Base-by-base conservation (phyloP, 2,888 invertebrate species). In the Axea sp. region DNA sequence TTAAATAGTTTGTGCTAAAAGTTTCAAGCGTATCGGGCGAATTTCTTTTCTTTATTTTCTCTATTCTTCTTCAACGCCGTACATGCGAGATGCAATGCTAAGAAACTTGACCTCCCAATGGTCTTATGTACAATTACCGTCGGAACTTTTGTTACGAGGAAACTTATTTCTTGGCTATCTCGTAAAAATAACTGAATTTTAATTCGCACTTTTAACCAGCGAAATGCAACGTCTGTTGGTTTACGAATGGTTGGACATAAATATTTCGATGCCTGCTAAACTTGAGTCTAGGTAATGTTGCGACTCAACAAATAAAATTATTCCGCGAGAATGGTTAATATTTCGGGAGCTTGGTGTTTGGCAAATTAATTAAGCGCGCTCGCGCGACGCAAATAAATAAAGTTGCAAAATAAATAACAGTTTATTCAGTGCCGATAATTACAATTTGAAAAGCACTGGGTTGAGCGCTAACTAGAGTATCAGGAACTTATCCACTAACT, bases 401-500 rank as follows among this genome's bases (percentile, higher is more conserved):
- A 65, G 35, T 55, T 37, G 43, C 26, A 14, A 28, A 45, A 65
- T 65, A 65, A 65, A 65, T 55, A 45, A 11, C 15, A 45, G 43
- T 45, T 65, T 53, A 65, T 65, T 45, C 26, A 14, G 37, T 11
- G 37, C 37, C 43, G 45, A 57, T 67, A 67, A 39, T 47, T 37
- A 39, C 30, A 30, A 65, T 65, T 65, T 53, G 45, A 51, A 51
- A 51, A 35, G 35, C 30, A 28, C 0, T 19, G 30, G 24, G n/a
- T n/a, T n/a, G 26, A 9, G 49, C 28, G 19, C 35, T 51, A 64
- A 64, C 43, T 33, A 26, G 22, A 51, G 51, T 53, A 64, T 51
- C 43, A 41, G 19, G 43, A 64, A 64, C 33, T 7, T 53, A 53
- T 64, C 33, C 31, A 4, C 53, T 65, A 41, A 39, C 45, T 7